Evolutionary conservation across 2,797 vertebrate genomes (phyloP), one percentile per base, ranked within the genome.

Genomic region (Sorex maritimensis): DNA sequence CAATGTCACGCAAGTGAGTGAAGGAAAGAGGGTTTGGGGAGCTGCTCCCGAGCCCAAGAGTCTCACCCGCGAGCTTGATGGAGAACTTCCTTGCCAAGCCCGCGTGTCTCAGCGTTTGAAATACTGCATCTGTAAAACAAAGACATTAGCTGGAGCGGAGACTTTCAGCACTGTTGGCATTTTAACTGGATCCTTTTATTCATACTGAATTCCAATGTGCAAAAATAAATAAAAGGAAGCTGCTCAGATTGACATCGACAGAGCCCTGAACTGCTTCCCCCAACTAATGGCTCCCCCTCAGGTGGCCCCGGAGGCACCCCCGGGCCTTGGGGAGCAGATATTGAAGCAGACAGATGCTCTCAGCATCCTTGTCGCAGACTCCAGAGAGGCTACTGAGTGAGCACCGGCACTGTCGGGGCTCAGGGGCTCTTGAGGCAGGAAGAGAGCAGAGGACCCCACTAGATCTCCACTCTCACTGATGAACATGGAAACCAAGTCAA

Each of bases 101-200:
- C 26, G 55, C 75, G 78, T 88, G 46, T 68, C 88, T 41, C 63
- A 13, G 81, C 83, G 38, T 3, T 65, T 72, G 69, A 63, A 61
- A 49, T 84, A 69, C 13, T 26, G 26, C 17, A 79, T 68, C 79
- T 89, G 12, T 65, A 41, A 90, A 95, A 79, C 58, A 74, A 72
- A 81, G 23, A 28, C 28, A 23, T 73, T 79, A 75, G 44, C 38
- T 9, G 77, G 55, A 88, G 1, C 7, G 46, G 11, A 0, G 12
- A 13, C 74, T 34, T 88, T 26, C 19, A 77, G 61, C 74, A 9
- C n/a, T 65, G 68, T 80, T 14, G 58, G 58, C 13, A 30, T 61
- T 61, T 61, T 61, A 61, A 17, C 28, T 61, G 38, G 77, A 58
- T 4, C 3, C n/a, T 86, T 88, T 79, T 17, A 69, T 75, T 67